These are phyloP conservation scores for Spongia lamella DNA, from an alignment of 37 sponge, comb jelly and placozoan genomes.

Conservation along the genomic window DNA sequence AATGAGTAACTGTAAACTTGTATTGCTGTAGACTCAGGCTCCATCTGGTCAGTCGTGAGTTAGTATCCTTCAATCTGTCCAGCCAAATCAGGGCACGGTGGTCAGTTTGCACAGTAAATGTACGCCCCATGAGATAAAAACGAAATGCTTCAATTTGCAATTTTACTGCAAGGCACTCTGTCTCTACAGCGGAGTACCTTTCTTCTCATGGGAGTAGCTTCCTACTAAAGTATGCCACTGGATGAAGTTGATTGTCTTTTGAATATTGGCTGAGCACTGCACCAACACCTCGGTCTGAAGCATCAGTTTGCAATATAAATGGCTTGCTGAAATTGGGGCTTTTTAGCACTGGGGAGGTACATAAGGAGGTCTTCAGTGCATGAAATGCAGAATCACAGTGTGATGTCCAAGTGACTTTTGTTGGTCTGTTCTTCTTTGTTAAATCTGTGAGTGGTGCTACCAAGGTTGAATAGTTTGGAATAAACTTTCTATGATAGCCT, in stretches of 20 bases:
- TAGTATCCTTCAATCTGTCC: constrained; percentile 17
- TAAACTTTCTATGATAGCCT: constrained; percentile 65
- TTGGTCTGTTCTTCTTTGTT: constrained; percentile 32
- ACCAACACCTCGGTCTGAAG: constrained; percentile 44
- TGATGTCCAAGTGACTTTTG: constrained; percentile 34
- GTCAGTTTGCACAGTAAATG: constrained; percentile 49
- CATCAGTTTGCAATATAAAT: constrained; percentile 56
- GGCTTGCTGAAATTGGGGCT: constrained; percentile 35
- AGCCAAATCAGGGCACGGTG: constrained; percentile 46
- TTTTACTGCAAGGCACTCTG: constrained; percentile 50
- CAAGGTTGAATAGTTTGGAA: constrained; percentile 40
- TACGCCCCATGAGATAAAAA: constrained; percentile 36
- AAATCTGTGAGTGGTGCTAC: constrained; percentile 47
- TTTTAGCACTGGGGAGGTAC: constrained; percentile 27
- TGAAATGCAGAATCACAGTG: constrained; percentile 43
- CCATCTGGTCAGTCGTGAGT: constrained; percentile 45
- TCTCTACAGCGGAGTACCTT: constrained; percentile 45
- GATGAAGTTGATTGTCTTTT: constrained; percentile 32
- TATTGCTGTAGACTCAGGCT: neutral
- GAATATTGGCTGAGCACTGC: constrained; percentile 50
- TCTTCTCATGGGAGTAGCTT: constrained; percentile 40
- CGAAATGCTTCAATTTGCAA: constrained; percentile 20
- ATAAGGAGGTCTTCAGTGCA: constrained; percentile 1
- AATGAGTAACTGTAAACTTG: neutral
- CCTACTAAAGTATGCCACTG: constrained; percentile 41